Conservation (phyloP, 1,140 invertebrate species). For the Bathynomus jamesi region DNA sequence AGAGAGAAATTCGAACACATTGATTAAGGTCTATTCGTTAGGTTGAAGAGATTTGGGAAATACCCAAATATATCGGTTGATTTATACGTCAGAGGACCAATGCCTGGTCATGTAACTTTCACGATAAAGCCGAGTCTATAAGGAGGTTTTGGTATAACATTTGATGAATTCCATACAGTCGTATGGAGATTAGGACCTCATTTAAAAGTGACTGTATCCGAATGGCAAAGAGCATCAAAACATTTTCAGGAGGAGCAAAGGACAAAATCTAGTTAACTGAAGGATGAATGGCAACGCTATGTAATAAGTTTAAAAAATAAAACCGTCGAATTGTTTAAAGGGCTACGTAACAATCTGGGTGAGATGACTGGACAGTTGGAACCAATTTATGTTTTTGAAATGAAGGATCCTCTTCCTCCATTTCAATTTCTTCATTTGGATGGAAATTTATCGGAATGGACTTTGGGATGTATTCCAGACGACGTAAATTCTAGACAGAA, state of each 20-base stretch:
- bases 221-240: not conserved
- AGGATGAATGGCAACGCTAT: not conserved
- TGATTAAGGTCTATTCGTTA: not conserved
- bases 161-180: not conserved
- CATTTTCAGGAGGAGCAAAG: not conserved
- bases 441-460: not conserved
- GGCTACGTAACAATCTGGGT: not conserved
- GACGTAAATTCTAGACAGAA: not conserved
- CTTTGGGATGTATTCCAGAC: not conserved
- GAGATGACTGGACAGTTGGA: not conserved
- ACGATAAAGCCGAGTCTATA: not conserved
- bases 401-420: not conserved
- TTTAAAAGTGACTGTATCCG: not conserved
- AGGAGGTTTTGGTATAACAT: not conserved
- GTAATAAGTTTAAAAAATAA: not conserved
- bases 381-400: not conserved
- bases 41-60: not conserved
- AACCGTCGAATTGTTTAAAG: not conserved
- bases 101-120: not conserved
- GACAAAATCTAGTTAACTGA: not conserved
- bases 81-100: not conserved
- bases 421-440: not conserved
- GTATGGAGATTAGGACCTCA: not conserved
- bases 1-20: not conserved
- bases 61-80: not conserved